Conservation (phyloP, 2,113 vertebrate species). For the Psittacula cyanocephala region DNA sequence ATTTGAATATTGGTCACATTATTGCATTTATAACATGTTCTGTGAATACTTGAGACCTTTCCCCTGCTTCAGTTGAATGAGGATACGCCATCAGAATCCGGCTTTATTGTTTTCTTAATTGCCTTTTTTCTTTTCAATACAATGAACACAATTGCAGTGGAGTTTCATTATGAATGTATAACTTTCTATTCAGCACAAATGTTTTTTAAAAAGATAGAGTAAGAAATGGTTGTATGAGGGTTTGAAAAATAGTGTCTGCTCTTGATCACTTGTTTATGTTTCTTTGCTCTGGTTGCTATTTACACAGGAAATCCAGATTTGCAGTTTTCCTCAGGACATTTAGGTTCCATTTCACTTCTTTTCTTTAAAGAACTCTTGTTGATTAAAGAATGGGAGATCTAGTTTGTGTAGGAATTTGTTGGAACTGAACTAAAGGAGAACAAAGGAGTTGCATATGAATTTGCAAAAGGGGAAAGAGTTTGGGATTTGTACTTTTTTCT, state of each 20-base stretch:
- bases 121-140: neutral
- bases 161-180: neutral
- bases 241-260: neutral
- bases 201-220: neutral
- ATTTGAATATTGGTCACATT: neutral
- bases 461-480: neutral
- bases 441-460: neutral
- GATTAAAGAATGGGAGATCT: neutral
- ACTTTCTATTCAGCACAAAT: neutral
- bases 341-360: neutral
- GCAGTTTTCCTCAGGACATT: neutral
- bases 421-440: neutral
- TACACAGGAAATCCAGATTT: neutral
- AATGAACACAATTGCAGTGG: neutral
- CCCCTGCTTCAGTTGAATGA: neutral
- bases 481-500: neutral
- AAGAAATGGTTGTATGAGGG: fast-evolving
- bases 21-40: neutral
- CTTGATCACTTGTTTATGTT: neutral
- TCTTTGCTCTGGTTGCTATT: neutral
- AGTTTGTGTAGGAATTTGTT: neutral
- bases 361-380: neutral
- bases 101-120: neutral
- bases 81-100: neutral
- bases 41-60: neutral